Conservation (phyloP, 2,888 invertebrate species). For the Dusona sp. region DNA sequence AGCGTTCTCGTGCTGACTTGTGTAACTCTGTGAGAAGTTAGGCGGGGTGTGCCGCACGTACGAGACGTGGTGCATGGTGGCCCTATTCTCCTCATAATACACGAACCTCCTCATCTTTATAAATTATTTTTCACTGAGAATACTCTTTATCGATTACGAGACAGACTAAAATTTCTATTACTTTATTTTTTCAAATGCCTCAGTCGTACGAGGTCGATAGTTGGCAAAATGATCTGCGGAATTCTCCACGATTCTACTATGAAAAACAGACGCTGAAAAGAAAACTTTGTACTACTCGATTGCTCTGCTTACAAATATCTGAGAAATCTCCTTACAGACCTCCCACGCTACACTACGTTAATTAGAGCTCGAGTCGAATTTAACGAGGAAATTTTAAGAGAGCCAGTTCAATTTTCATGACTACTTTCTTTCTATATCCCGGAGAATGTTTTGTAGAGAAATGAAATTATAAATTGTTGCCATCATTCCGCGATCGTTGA, state of each 20-base stretch:
- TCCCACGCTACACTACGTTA: neutral
- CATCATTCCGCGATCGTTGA: neutral
- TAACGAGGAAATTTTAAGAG: neutral
- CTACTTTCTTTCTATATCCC: neutral
- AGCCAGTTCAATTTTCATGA: neutral
- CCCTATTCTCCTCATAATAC: conserved; percentile 58
- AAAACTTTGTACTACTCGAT: neutral
- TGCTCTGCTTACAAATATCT: neutral
- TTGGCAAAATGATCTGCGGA: too few relatives aligned
- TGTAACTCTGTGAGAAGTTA: conserved; percentile 67
- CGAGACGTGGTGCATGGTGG: conserved; percentile 15
- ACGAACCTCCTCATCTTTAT: conserved; percentile 23
- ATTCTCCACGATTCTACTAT: too few relatives aligned
- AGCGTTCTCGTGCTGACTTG: conserved; percentile 71
- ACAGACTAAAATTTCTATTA: too few relatives aligned
- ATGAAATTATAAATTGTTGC: conserved; percentile 7
- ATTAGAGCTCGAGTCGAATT: neutral
- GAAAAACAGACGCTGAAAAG: neutral
- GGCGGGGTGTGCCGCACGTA: conserved; percentile 59
- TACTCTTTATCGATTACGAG: neutral
- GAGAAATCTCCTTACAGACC: neutral
- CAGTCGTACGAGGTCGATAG: too few relatives aligned
- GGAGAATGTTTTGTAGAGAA: neutral
- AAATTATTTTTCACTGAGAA: neutral
- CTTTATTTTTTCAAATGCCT: too few relatives aligned